Percentiles rank a stretch among this genome's conserved stretches.
These are phyloP conservation scores for Carollia perspicillata DNA, from an alignment of 2,113 vertebrate species.

Conservation along the genomic window DNA sequence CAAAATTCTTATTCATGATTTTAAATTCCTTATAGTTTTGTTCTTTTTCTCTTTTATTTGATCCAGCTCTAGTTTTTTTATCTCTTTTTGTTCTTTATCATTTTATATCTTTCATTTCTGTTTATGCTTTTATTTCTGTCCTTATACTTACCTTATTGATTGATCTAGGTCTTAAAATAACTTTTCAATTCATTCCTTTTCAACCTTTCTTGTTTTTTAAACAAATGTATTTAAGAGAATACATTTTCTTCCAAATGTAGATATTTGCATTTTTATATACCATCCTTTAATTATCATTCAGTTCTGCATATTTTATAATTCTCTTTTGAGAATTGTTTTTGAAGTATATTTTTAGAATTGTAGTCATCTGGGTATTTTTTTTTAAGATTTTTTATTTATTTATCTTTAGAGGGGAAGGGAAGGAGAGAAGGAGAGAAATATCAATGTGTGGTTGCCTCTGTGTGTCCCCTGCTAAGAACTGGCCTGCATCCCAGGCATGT, in stretches of 20 bases:
- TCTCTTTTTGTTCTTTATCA: background rate
- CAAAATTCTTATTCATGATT: background rate
- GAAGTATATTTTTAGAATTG: background rate
- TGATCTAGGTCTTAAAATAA: background rate
- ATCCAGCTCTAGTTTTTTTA: background rate
- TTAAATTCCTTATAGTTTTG: background rate
- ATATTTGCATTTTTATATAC: background rate
- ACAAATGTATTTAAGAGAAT: background rate
- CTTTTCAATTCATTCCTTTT: background rate
- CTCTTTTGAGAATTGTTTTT: background rate
- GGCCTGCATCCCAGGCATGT: too few relatives aligned
- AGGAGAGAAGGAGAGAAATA: too few relatives aligned
- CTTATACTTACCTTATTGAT: background rate
- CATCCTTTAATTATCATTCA: background rate
- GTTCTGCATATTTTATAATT: background rate
- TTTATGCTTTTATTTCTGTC: background rate
- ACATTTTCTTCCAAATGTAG: background rate
- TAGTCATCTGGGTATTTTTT: background rate
- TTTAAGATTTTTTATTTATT: background rate
- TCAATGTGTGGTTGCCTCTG: too few relatives aligned
- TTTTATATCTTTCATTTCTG: background rate
- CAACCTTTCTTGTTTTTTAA: background rate
- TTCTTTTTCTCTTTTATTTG: background rate
- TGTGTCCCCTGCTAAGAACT: too few relatives aligned
- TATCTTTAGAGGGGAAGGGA: too few relatives aligned